phyloP scores from a whole-genome alignment of 1,140 invertebrate species.

The Acyrthosiphon pisum region DNA sequence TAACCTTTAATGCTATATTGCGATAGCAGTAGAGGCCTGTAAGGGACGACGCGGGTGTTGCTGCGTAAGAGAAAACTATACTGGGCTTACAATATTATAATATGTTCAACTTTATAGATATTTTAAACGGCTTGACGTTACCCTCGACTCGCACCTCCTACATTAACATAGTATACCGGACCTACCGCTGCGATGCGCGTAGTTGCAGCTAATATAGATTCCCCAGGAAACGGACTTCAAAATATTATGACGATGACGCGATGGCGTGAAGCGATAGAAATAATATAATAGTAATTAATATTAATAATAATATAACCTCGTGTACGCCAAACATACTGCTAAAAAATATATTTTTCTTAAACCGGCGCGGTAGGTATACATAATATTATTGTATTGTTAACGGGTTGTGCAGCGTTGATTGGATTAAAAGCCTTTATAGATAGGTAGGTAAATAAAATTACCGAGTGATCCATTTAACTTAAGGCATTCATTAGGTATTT shows the following conservation, averaged over 20 bases:
- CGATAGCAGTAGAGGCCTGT: not conserved
- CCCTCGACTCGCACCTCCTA: not conserved
- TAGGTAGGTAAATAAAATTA: no score
- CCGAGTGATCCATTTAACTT: no score
- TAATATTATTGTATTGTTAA: not conserved
- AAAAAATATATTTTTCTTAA: not conserved
- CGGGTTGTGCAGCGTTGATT: not conserved
- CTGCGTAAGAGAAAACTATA: not conserved
- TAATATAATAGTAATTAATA: not conserved
- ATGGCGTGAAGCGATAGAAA: not conserved
- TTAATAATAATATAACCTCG: not conserved
- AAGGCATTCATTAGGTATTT: no score
- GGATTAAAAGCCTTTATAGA: not conserved
- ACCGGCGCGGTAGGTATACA: no score
- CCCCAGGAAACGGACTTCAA: not conserved
- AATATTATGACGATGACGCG: not conserved
- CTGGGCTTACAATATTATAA: not conserved
- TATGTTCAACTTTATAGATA: not conserved
- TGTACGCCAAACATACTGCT: not conserved
- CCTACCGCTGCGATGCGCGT: not conserved
- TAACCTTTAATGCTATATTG: not conserved
- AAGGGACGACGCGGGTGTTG: not conserved
- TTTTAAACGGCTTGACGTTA: not conserved
- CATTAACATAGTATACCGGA: not conserved
- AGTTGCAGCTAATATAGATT: not conserved